Conservation (phyloP, 2,797 vertebrate species). For the Lagorchestes hirsutus region DNA sequence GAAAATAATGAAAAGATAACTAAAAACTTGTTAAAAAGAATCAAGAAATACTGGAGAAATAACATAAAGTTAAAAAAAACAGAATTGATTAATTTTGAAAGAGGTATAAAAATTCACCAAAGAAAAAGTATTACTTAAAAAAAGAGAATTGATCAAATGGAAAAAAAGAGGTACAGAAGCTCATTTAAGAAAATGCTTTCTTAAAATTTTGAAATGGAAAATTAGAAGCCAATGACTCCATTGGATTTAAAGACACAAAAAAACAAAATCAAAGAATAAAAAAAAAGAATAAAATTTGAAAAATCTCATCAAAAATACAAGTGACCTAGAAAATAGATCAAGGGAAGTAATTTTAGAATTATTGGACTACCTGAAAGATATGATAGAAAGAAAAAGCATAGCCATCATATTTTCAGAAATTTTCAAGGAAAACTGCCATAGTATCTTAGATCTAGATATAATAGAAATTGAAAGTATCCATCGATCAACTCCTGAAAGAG, state of each 20-base stretch:
- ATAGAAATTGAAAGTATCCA: not conserved
- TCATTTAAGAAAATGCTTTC: no score
- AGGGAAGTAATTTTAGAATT: not conserved
- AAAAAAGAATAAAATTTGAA: not conserved
- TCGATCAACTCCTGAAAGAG: not conserved
- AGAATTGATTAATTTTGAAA: not conserved
- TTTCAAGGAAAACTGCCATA: no score
- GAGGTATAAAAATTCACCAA: not conserved
- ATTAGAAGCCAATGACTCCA: no score
- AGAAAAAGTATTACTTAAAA: not conserved
- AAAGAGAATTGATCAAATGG: not conserved
- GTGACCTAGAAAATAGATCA: not conserved
- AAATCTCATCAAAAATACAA: not conserved
- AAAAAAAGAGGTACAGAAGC: no score
- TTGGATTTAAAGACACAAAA: not conserved
- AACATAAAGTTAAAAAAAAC: not conserved
- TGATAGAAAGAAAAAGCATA: not conserved
- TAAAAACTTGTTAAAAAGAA: not conserved
- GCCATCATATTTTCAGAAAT: no score
- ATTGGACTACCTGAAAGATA: not conserved
- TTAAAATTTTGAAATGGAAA: not conserved
- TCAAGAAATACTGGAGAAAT: not conserved
- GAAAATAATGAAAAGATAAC: not conserved
- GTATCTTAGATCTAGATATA: not conserved
- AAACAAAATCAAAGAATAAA: not conserved